These are phyloP conservation scores for Hormaphis cornu DNA, from an alignment of 1,140 invertebrate genomes.

Conservation along the genomic window DNA sequence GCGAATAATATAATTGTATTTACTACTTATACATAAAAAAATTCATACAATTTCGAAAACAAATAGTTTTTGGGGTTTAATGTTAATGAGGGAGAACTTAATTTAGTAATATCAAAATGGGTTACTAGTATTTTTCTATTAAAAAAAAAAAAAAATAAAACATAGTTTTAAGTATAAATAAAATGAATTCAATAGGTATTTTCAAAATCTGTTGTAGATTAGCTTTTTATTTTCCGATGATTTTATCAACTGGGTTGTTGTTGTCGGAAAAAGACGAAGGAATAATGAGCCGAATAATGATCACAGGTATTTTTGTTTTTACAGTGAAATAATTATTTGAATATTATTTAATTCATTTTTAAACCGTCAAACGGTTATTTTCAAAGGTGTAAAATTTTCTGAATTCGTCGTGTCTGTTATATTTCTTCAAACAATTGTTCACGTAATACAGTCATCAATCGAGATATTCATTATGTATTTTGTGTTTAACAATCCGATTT, in stretches of 20 bases:
- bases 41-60: no score
- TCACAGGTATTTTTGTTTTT: constrained; percentile 35
- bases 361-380: neutral
- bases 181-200: no score
- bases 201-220: constrained; percentile 35
- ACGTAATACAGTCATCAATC: constrained; percentile 69
- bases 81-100: no score
- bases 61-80: no score
- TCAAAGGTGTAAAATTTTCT: constrained; percentile 64
- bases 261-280: constrained; percentile 38
- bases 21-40: no score
- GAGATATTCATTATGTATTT: constrained; percentile 59
- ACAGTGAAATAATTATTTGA: neutral
- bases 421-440: constrained; percentile 74
- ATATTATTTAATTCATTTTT: neutral
- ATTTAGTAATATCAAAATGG: no score
- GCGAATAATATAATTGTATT: no score
- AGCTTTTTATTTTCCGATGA: constrained; percentile 38
- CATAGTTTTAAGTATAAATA: no score
- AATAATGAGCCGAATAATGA: constrained; percentile 38
- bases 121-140: no score
- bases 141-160: no score
- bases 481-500: constrained; percentile 46
- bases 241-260: constrained; percentile 38
- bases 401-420: constrained; percentile 76